Evolutionary conservation across 2,797 vertebrate genomes (phyloP), one percentile per base, ranked within the genome.

Genomic region (Mergus octosetaceus): DNA sequence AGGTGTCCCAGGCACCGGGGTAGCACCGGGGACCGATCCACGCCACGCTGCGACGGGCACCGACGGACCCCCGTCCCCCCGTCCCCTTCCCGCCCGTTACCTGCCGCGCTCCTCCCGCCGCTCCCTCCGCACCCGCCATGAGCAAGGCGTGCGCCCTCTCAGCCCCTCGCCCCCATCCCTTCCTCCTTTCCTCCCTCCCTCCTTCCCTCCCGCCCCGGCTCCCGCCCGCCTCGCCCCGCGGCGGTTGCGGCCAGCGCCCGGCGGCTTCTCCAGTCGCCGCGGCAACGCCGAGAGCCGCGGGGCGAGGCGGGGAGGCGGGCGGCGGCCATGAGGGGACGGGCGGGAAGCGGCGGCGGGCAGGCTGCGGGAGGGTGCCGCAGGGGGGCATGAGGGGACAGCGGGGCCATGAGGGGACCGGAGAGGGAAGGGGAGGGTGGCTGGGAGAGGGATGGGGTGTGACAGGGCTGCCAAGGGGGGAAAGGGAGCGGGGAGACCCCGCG

Each of bases 251-350:
- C 8, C 39, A 4, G 38, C 11, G 17, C 72, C 53, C 13, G 30
- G 64, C 21, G 36, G 75, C 93, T 47, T 56, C 71, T 38, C 27
- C 45, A 13, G 89, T 96, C 91, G 65, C 91, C 73, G 53, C 49
- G 81, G 93, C 13, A 89, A 97, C 94, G 77, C 25, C 6, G 5
- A 84, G 34, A 39, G 91, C 89, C 85, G 36, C 57, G 10, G 20
- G 66, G 47, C 5, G 16, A 38, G 84, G 89, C 93, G 87, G 86
- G 88, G 91, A 68, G 20, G 76, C 45, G 10, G 38, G 16, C 9
- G 27, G 47, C 24, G 24, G 49, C 49, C 24, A 25, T 51, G 24
- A 51, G 49, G 24, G 49, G 49, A 51, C 49, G 24, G 49, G 49
- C 49, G 49, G 49, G 49, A 51, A 51, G 49, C 49, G 49, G 49